Base-by-base conservation (phyloP, 2,888 invertebrate species). In the Coenonympha glycerion region DNA sequence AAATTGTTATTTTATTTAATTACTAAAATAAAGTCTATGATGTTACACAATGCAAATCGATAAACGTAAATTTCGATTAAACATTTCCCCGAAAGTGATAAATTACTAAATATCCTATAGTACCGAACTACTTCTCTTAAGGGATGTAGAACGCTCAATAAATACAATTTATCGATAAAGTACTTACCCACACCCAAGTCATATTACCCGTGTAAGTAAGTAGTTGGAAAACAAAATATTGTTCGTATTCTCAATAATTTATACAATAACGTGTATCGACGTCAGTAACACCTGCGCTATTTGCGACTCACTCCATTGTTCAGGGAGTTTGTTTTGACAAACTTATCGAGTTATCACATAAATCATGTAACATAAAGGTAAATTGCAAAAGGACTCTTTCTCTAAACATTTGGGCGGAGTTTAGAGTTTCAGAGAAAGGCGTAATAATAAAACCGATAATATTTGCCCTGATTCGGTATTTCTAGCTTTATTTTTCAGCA, bases 281-380 rank as follows among this genome's bases (percentile, higher is more conserved):
- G 47, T 44, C 44, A 28, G 24, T 47, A 34, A 41, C 55, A 56
- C 55, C 56, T 56, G 53, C 45, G 30, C 22, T n/a, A 11, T 28
- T 19, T 34, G 39, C 54, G 55, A 56, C 49, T 61, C 63, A 59
- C 47, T 26, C 59, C 55, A 62, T 63, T 62, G 62, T 61, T 59
- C 60, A n/a, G 57, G 46, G 53, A 56, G 49, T 57, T 19, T 44
- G 60, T 59, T 64, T 60, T 59, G 64, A 68, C 68, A 70, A 69
- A 70, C 65, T 44, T 44, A 31, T 22, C 31, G 61, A 65, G 60
- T 59, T 63, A 64, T 66, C 64, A 67, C 68, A 49, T 55, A 52
- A 54, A 55, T 55, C 53, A 47, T 49, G 44, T 44, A 11, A 24
- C 15, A 15, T 24, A 15, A 13, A 22, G 21, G 44, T 19, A 11